Percentiles rank a stretch among this genome's conserved stretches.
Conservation (phyloP, 2,797 vertebrate species). For the Dryobates pubescens region DNA sequence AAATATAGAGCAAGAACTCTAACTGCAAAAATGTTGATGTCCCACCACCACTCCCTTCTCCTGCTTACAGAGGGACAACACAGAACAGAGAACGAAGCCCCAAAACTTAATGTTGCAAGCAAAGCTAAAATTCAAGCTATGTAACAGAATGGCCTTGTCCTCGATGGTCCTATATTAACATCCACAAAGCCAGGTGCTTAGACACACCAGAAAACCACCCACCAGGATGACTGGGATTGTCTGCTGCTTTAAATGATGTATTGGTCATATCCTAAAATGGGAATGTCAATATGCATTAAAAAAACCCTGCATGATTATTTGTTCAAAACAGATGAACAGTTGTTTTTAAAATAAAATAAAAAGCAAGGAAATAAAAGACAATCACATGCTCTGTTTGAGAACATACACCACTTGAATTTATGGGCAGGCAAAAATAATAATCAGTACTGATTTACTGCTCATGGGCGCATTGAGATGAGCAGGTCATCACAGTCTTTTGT, state of each 20-base stretch:
- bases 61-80: background rate
- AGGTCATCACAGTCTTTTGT: background rate
- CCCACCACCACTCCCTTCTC: background rate
- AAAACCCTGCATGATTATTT: background rate
- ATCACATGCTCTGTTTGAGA: background rate
- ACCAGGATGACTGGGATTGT: background rate
- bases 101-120: background rate
- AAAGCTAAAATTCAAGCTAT: background rate
- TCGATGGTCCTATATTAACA: background rate
- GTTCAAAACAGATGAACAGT: background rate
- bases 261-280: background rate
- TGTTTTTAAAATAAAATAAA: background rate
- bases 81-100: background rate
- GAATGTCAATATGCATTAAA: background rate
- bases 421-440: conserved; percentile 17
- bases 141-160: background rate
- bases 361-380: background rate
- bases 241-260: background rate
- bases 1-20: background rate
- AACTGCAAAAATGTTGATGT: conserved; percentile 11
- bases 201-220: background rate
- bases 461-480: background rate
- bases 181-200: background rate
- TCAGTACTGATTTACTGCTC: background rate
- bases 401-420: background rate